Base-by-base conservation (phyloP, 2,888 invertebrate genomes). In the Drosophila setosimentum region DNA sequence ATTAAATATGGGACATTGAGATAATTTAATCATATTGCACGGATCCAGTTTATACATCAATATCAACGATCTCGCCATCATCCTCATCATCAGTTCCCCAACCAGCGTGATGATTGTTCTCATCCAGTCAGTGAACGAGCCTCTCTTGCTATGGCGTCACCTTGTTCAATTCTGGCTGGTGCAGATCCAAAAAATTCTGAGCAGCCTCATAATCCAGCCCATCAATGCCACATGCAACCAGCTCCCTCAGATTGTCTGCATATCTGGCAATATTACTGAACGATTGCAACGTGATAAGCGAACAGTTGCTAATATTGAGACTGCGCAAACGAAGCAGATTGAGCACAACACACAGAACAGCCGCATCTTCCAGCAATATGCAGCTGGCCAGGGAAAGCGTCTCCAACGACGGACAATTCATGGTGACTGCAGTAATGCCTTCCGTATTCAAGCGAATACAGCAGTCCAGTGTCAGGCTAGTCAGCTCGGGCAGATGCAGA, bases 251-350 rank as follows among this genome's bases (percentile, higher is more conserved):
- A 7, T 76, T 79, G n/a, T 76, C 68, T 0, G 81, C 85, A 29
- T 79, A 33, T 1, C 72, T 58, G 2, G 78, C 73, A 10, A 92
- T 82, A 18, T 80, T 60, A 13, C 86, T 69, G 8, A 92, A 72
- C 1, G 89, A 69, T 24, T 73, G 60, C 6, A 76, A 33, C 0
- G 89, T 91, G 3, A 91, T 30, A 30, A 78, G 58, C 24, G 71
- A 27, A 18, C 91, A 92, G 61, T 92, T 90, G 67, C 89, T 88
- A 6, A 91, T 42, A 60, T 88, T 91, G 2, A 92, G 65, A 4
- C 55, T 50, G 1, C 85, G 74, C 50, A 92, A 59, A 4, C 92
- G 84, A 10, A 80, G 87, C 6, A 92, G 51, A 42, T 80, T 77
- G 51, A 45, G 49, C 1, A 77, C 82, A 6, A 89, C 59, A 3